Base-by-base conservation (phyloP, 1,140 invertebrate species). In the Nasonia longicornis region DNA sequence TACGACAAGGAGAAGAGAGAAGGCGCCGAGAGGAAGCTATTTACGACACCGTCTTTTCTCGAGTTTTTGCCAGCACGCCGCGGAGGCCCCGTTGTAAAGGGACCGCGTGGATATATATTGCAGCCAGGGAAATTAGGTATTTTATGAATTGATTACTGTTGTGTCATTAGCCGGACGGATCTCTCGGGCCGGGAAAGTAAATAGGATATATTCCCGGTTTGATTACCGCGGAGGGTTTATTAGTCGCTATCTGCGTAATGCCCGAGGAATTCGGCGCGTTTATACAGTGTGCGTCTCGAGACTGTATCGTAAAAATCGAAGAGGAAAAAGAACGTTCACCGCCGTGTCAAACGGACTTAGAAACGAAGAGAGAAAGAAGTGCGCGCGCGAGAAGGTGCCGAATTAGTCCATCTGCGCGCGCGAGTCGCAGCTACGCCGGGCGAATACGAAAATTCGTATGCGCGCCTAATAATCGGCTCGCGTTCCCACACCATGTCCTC, bases 391-490 rank as follows among this genome's bases (percentile, higher is more conserved):
- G 35, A 29, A 38, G 14, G 76, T 35, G 77, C 76, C 72, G 67
- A 73, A 71, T 71, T 80, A 82, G 83, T 79, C 69, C 69, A 67
- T 52, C 58, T 78, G 79, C 42, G 71, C 58, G 82, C 84, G 79
- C 82, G 81, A 84, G 84, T 83, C 73, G 38, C 81, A 80, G 79
- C 80, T 84, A 87, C 86, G 86, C 83, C 84, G 66, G 78, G 83
- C 83, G 89, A 90, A 90, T 91, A 90, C 88, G 89, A 90, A 90
- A 90, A 89, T 88, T 85, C 84, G 73, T 83, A 83, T 82, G 86
- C 87, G 85, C 88, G 85, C 86, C 87, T 90, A 89, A 89, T 90
- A 89, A 90, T 87, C 86, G 85, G 84, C 64, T 1, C 26, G 64
- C 64, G 89, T 90, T 90, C 89, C 87, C 89, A 89, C 89, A 89